These are phyloP conservation scores for Caenorhabditis sp. DNA, from an alignment of 2,888 invertebrate species.

Conservation along the genomic window DNA sequence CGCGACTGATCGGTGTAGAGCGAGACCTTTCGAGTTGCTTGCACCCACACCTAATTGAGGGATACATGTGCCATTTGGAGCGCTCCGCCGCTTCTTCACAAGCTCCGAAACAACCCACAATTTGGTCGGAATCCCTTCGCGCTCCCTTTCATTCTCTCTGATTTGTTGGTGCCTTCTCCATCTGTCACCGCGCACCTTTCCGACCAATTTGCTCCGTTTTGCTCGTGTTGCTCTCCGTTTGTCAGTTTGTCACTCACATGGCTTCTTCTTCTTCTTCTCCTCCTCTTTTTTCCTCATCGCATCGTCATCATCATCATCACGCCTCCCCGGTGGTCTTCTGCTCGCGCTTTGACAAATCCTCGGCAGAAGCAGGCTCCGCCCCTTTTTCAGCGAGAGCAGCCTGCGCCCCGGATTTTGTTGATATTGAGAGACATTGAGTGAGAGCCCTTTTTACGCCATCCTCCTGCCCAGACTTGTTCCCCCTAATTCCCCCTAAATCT, in stretches of 20 bases:
- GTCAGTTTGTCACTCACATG: conserved; percentile 1
- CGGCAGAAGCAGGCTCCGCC: not conserved
- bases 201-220: no score
- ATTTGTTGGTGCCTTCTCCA: conserved; percentile 11
- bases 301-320: conserved; percentile 15
- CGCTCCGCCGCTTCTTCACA: not conserved
- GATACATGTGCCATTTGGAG: conserved; percentile 37
- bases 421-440: no score
- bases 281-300: no score
- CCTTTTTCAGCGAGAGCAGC: no score
- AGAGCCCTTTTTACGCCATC: no score
- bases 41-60: conserved; percentile 36
- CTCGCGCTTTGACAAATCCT: not conserved
- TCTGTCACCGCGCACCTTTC: no score
- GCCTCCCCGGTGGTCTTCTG: not conserved
- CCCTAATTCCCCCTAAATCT: not conserved
- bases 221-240: no score
- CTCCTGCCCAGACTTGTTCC: no score
- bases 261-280: no score
- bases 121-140: no score
- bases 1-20: no score
- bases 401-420: no score
- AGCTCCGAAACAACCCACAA: conserved; percentile 20
- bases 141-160: conserved; percentile 17
- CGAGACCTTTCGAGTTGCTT: conserved; percentile 23